phyloP scores from a whole-genome alignment of 1,140 invertebrate genomes.

The Neodiprion pinetum region DNA sequence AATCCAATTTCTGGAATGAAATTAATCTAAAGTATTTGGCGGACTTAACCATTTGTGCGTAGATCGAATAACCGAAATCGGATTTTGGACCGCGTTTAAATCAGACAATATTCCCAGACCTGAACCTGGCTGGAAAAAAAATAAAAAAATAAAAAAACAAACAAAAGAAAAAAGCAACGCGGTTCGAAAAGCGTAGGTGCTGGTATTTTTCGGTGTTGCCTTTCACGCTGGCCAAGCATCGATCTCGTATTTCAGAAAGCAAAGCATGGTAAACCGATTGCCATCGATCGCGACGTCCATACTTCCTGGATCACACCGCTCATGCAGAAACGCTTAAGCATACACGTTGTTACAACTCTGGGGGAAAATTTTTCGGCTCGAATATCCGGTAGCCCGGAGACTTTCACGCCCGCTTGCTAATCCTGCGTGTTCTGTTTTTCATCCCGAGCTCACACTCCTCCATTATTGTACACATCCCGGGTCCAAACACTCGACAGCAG shows the following conservation, averaged over 20 bases:
- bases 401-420: neutral
- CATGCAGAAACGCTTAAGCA: neutral
- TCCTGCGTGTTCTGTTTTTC: neutral
- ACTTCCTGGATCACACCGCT: conserved; percentile 8
- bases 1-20: too few species aligned
- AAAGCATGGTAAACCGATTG: conserved; percentile 16
- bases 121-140: neutral
- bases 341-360: neutral
- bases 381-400: neutral
- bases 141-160: neutral
- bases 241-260: conserved; percentile 10
- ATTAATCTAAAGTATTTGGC: too few species aligned
- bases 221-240: neutral
- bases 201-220: neutral
- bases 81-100: neutral
- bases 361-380: neutral
- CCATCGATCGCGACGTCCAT: conserved; percentile 7
- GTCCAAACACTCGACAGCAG: too few species aligned
- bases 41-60: too few species aligned
- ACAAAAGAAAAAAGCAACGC: neutral
- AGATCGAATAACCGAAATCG: neutral
- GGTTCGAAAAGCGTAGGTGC: neutral
- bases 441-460: neutral
- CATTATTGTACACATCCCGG: too few species aligned
- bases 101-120: neutral